Conservation (phyloP, 2,888 invertebrate genomes). For the Dendrolimus houi region DNA sequence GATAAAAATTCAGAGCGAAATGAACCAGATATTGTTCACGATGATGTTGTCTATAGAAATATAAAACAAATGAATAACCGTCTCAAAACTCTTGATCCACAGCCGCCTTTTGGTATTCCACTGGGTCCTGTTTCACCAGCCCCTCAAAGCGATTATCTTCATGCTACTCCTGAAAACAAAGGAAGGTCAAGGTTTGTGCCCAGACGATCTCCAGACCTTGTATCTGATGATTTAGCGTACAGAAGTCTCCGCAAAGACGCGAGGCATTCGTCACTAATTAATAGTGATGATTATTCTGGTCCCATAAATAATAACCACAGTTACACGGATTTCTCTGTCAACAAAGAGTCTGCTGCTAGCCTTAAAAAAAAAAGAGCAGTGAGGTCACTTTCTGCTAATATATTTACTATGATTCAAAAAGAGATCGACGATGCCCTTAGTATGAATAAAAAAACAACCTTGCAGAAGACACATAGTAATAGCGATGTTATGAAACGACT, state of each 20-base stretch:
- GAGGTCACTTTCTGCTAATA: constrained; percentile 89
- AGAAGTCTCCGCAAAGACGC: constrained; percentile 89
- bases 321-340: constrained; percentile 45
- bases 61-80: constrained; percentile 86
- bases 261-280: constrained; percentile 70
- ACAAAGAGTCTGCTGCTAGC: constrained; percentile 54
- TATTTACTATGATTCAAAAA: constrained; percentile 84
- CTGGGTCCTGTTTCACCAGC: constrained; percentile 88
- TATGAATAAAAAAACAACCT: constrained; percentile 61
- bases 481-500: constrained; percentile 74
- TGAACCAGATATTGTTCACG: constrained; percentile 88
- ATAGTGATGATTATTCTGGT: constrained; percentile 62
- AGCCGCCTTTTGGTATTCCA: constrained; percentile 94
- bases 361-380: constrained; percentile 87
- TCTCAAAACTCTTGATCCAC: constrained; percentile 84
- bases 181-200: constrained; percentile 79
- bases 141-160: constrained; percentile 89
- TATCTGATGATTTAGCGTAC: constrained; percentile 92
- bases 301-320: constrained; percentile 64
- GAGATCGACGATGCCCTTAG: constrained; percentile 77
- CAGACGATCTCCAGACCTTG: constrained; percentile 85
- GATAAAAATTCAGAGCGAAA: constrained; percentile 75
- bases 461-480: constrained; percentile 79
- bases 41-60: constrained; percentile 90
- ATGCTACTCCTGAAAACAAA: constrained; percentile 81